A percentile compares a stretch with the other conserved stretches of the same genome.
Evolutionary conservation across 2,888 invertebrate genomes (phyloP).

Genomic region (Choreutis nemorana): DNA sequence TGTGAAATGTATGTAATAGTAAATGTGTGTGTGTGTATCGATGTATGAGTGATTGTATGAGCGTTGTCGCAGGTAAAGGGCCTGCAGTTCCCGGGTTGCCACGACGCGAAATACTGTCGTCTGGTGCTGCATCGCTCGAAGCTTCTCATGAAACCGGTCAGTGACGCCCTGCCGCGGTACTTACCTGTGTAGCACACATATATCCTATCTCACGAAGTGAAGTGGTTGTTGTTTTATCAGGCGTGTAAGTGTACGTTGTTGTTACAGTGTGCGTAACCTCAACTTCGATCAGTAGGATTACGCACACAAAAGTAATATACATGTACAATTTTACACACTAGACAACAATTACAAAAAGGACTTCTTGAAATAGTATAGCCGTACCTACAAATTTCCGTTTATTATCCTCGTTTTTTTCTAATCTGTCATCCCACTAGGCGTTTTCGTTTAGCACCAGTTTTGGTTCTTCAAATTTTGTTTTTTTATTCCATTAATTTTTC

Average conservation of each 20-base stretch:
- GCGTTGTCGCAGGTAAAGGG: constrained; percentile 86
- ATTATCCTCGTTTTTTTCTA: constrained; percentile 6
- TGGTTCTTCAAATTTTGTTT: constrained; percentile 11
- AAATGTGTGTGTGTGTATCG: constrained; percentile 16
- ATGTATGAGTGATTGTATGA: constrained; percentile 29
- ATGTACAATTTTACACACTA: no score
- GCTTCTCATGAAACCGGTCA: constrained; percentile 96
- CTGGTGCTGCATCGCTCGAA: constrained; percentile 97
- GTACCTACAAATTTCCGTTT: no score
- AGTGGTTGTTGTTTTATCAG: background rate
- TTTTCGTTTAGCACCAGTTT: constrained; percentile 13
- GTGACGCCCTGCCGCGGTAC: constrained; percentile 64
- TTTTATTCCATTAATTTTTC: constrained; percentile 8
- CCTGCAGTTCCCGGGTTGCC: constrained; percentile 94
- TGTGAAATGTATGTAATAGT: no score
- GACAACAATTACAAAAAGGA: no score
- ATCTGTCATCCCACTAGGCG: constrained; percentile 13
- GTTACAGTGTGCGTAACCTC: no score
- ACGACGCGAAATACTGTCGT: constrained; percentile 94
- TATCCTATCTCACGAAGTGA: background rate
- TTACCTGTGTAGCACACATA: no score
- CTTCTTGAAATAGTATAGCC: no score
- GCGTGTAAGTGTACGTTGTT: no score
- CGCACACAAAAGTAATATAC: no score
- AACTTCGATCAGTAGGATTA: no score